phyloP scores from a whole-genome alignment of 2,113 vertebrate genomes.

The Tachuris rubrigastra region DNA sequence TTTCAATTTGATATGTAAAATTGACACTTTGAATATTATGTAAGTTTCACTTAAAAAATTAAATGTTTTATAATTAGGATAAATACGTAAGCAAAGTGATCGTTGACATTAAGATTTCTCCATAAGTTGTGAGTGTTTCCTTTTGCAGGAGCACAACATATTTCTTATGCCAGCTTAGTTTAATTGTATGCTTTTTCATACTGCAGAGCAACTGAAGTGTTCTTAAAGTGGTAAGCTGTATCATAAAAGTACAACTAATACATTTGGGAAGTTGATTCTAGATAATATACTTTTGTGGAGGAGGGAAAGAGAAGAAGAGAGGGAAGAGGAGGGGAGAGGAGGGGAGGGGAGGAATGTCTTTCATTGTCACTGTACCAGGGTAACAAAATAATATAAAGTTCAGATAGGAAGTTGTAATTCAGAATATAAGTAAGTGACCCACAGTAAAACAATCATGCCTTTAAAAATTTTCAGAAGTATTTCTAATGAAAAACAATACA shows the following conservation, averaged over 20 bases:
- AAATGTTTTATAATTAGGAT: constrained; percentile 66
- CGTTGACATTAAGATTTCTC: constrained; percentile 73
- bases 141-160: constrained; percentile 68
- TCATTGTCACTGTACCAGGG: not conserved
- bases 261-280: not conserved
- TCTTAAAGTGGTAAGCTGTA: constrained; percentile 39
- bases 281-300: not conserved
- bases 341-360: not conserved
- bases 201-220: constrained; percentile 40
- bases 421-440: accelerated
- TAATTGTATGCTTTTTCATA: constrained; percentile 65
- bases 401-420: not conserved
- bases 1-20: not conserved
- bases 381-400: not conserved
- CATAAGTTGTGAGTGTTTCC: constrained; percentile 59
- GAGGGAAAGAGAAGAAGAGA: too few species aligned
- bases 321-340: not conserved
- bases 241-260: constrained; percentile 45
- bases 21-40: constrained; percentile 28
- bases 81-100: constrained; percentile 73
- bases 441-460: not conserved
- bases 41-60: constrained; percentile 15
- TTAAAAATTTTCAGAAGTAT: not conserved
- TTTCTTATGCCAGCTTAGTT: constrained; percentile 60
- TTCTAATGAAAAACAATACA: not conserved